These are phyloP conservation scores for Macquaria ambigua DNA, from an alignment of 2,113 vertebrate species.

Conservation along the genomic window DNA sequence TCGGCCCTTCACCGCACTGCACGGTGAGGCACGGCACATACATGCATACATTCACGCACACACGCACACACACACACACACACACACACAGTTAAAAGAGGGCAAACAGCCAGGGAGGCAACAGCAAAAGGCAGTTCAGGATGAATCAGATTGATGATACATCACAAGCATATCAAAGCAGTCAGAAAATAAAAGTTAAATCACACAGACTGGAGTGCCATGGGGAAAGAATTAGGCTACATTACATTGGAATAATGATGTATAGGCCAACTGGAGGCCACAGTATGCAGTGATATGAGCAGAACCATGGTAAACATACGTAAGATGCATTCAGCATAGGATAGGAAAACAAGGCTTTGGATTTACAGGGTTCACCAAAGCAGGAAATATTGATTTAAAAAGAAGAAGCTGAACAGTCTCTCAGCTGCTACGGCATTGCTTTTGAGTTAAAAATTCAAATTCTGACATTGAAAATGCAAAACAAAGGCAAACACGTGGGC, in stretches of 20 bases:
- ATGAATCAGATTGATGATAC: constrained; percentile 77
- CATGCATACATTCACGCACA: constrained; percentile 13
- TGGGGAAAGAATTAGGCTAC: constrained; percentile 34
- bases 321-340: constrained; percentile 9
- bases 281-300: constrained; percentile 24
- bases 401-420: constrained; percentile 35
- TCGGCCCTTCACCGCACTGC: constrained; percentile 81
- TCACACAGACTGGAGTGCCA: constrained; percentile 59
- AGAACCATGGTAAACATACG: constrained; percentile 35
- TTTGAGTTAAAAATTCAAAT: constrained; percentile 57
- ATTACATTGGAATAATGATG: constrained; percentile 68
- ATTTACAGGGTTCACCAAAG: constrained; percentile 25
- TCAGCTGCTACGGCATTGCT: constrained; percentile 11
- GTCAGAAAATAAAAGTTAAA: constrained; percentile 69
- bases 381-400: constrained; percentile 34
- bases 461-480: constrained; percentile 59
- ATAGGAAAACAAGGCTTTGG: constrained; percentile 38
- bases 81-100: constrained; percentile 47
- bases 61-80: constrained; percentile 44
- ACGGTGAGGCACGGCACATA: constrained; percentile 19
- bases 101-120: constrained; percentile 59
- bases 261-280: constrained; percentile 47
- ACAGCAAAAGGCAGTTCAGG: constrained; percentile 60
- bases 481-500: constrained; percentile 54
- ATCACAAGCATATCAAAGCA: constrained; percentile 70